phyloP scores from a whole-genome alignment of 2,113 vertebrate species.

The Pipa parva region DNA sequence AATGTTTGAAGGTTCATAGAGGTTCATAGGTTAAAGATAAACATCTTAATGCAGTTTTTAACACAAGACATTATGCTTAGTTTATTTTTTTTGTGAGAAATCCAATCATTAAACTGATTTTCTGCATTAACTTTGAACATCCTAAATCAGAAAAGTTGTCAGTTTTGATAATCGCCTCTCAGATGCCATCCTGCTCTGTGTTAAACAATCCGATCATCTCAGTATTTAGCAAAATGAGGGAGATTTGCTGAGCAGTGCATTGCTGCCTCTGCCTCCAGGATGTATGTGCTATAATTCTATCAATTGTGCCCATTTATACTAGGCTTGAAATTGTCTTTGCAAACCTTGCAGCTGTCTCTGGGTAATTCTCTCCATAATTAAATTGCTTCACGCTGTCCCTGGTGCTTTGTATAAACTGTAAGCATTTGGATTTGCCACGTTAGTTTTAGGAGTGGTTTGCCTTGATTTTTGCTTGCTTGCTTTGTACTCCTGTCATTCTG shows the following conservation, averaged over 20 bases:
- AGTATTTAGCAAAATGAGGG: slow-evolving; percentile 47
- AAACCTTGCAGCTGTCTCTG: slow-evolving; percentile 56
- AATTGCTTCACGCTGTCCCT: slow-evolving; percentile 56
- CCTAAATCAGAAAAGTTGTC: neutral
- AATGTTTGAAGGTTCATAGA: too few species aligned
- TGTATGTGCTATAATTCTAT: slow-evolving; percentile 49
- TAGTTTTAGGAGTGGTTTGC: slow-evolving; percentile 17
- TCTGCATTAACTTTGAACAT: too few species aligned
- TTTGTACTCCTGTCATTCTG: neutral
- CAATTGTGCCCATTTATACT: slow-evolving; percentile 45
- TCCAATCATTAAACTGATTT: too few species aligned
- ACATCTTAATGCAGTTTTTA: too few species aligned
- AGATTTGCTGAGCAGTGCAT: slow-evolving; percentile 47
- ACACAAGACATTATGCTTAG: too few species aligned
- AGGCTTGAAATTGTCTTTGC: slow-evolving; percentile 50
- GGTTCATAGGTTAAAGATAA: too few species aligned
- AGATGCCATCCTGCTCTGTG: neutral
- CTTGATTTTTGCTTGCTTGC: slow-evolving; percentile 4
- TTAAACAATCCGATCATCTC: slow-evolving; percentile 22
- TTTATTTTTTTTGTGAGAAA: too few species aligned
- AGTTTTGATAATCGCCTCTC: neutral
- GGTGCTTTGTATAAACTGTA: slow-evolving; percentile 54
- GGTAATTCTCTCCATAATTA: slow-evolving; percentile 55
- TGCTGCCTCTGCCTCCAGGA: slow-evolving; percentile 50
- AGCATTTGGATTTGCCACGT: slow-evolving; percentile 45